Evolutionary conservation across 2,888 invertebrate genomes (phyloP), one percentile per base, ranked within the genome.

Genomic region (Agrotis clavis): DNA sequence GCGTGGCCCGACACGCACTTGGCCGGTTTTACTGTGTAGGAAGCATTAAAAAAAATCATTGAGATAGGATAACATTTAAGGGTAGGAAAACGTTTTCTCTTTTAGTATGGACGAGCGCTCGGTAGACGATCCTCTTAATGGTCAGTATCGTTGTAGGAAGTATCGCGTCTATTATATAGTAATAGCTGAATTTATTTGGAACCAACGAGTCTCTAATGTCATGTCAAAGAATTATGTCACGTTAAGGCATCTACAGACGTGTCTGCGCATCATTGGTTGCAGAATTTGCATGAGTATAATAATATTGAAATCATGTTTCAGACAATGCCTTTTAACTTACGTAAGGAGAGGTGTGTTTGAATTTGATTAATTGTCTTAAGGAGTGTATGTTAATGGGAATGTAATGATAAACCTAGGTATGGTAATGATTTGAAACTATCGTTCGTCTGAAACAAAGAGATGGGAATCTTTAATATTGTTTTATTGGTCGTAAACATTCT

Each of bases 141-240:
- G 41, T 11, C 41, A 41, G 41, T n/a, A n/a, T 41, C 41, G 41
- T 41, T n/a, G n/a, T n/a, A 41, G 41, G 41, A 41, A 41, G 41
- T 41, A 41, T 41, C 41, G 11, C 41, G 1, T 41, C 41, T 41
- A 41, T 41, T 90, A 89, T 89, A 91, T 90, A 90, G 88, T 89
- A 88, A 89, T 86, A 87, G 81, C 86, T 76, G 82, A 85, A 89
- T 89, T 90, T 89, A 89, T 90, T 86, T 75, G 71, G 80, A 77
- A 76, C 79, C 70, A 73, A 59, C 63, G 68, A 80, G 77, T 79
- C 83, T 87, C 78, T 86, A 89, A 90, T 90, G 88, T 84, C 88
- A 87, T 72, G 80, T 45, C 61, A 69, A 79, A 70, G 70, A 85
- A 82, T 86, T 82, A 84, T 86, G 83, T 68, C 79, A 81, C 19